Conservation (phyloP, 2,113 vertebrate genomes). For the Puntigrus tetrazona region DNA sequence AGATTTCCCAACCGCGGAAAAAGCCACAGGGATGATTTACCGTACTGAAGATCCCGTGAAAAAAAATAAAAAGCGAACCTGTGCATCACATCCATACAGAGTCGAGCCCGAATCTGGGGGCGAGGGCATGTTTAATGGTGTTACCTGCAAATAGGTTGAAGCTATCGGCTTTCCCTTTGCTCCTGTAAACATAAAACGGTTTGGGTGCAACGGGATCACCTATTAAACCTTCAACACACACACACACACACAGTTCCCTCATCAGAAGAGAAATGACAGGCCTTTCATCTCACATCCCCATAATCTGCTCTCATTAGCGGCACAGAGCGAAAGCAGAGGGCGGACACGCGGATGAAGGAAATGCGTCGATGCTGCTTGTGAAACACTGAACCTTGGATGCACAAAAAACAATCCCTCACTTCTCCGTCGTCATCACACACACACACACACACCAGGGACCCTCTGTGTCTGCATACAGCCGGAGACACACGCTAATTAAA, state of each 20-base stretch:
- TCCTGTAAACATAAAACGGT: constrained; percentile 25
- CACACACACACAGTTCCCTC: constrained; percentile 32
- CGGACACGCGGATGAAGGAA: constrained; percentile 28
- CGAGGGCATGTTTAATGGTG: constrained; percentile 21
- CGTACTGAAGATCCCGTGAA: constrained; percentile 15
- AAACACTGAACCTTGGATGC: constrained; percentile 1
- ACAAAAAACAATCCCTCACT: constrained; percentile 20
- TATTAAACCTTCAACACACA: constrained; percentile 30
- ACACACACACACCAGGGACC: constrained; percentile 8
- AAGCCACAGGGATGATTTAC: constrained; percentile 41
- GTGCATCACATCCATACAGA: constrained; percentile 23
- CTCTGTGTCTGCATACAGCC: background rate
- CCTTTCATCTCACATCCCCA: constrained; percentile 44
- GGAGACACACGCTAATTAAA: constrained; percentile 46
- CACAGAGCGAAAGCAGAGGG: constrained; percentile 4
- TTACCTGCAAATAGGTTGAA: constrained; percentile 30
- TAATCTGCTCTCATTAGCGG: constrained; percentile 45
- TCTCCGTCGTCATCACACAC: background rate
- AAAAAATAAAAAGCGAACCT: background rate
- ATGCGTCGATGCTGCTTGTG: background rate
- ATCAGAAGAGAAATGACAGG: constrained; percentile 4
- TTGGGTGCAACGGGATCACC: constrained; percentile 24
- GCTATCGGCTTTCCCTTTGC: constrained; percentile 20
- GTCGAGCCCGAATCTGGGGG: background rate
- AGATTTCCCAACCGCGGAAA: constrained; percentile 15